phyloP scores from a whole-genome alignment of 2,113 vertebrate genomes.

The Speoplatyrhinus poulsoni region DNA sequence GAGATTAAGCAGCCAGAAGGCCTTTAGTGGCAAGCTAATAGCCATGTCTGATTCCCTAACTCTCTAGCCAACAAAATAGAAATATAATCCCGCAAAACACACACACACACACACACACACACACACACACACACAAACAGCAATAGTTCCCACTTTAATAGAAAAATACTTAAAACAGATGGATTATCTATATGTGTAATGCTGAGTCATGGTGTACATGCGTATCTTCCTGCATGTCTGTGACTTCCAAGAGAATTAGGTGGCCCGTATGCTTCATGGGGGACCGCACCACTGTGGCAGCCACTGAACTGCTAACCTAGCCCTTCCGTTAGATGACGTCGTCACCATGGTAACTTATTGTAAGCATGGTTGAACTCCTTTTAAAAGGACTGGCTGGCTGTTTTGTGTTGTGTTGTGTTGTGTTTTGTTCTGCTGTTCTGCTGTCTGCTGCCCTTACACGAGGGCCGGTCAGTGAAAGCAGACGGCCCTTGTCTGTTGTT shows the following conservation, averaged over 20 bases:
- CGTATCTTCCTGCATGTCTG: no score
- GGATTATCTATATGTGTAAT: no score
- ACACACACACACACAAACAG: constrained; percentile 4
- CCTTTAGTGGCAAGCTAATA: constrained; percentile 20
- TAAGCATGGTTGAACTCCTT: constrained; percentile 4
- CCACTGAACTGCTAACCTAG: not conserved
- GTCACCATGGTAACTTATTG: constrained; percentile 3
- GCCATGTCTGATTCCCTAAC: constrained; percentile 9
- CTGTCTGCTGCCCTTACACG: not conserved
- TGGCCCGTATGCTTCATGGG: no score
- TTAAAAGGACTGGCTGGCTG: constrained; percentile 2
- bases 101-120: constrained; percentile 16
- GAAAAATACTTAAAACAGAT: no score
- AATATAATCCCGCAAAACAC: constrained; percentile 5
- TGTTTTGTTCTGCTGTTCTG: not conserved
- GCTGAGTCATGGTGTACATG: no score
- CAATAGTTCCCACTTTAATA: no score
- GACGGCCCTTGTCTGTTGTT: not conserved
- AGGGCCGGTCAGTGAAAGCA: not conserved
- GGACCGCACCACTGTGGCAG: no score
- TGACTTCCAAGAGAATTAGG: no score
- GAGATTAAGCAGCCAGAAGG: constrained; percentile 9
- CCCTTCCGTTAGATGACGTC: not conserved
- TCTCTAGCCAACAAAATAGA: not conserved
- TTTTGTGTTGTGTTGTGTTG: no score